These are phyloP conservation scores for Gastrophysa polygoni DNA, from an alignment of 2,888 invertebrate species.

Conservation along the genomic window DNA sequence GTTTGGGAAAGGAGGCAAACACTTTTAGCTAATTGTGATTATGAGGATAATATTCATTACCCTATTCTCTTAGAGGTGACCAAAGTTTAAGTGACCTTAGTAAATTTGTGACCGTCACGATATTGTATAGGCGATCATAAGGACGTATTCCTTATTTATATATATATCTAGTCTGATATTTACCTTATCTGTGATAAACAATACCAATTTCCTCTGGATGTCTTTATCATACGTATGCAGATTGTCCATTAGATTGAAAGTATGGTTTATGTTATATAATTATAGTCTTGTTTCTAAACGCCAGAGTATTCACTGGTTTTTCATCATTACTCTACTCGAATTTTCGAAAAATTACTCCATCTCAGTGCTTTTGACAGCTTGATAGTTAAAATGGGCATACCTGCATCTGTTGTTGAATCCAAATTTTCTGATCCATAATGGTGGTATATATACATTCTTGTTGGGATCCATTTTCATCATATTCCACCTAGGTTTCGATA, in stretches of 20 bases:
- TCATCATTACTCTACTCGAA: no score
- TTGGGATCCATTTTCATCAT: no score
- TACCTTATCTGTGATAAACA: slow-evolving; percentile 59
- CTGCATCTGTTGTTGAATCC: no score
- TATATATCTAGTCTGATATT: slow-evolving; percentile 55
- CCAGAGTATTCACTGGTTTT: background rate
- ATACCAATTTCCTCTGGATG: slow-evolving; percentile 56
- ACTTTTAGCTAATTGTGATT: slow-evolving; percentile 65
- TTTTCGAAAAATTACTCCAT: no score
- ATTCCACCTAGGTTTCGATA: no score
- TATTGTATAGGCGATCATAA: slow-evolving; percentile 38
- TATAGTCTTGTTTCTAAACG: background rate
- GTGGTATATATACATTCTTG: no score
- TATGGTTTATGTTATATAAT: background rate
- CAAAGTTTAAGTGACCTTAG: slow-evolving; percentile 60
- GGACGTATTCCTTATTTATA: slow-evolving; percentile 47
- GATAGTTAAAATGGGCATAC: no score
- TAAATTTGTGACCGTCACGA: slow-evolving; percentile 33
- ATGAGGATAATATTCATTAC: slow-evolving; percentile 74
- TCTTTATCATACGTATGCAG: slow-evolving; percentile 14
- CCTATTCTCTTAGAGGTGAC: slow-evolving; percentile 70
- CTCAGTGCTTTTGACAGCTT: no score
- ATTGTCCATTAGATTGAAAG: slow-evolving; percentile 11
- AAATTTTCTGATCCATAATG: no score
- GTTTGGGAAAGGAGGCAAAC: slow-evolving; percentile 73